Evolutionary conservation across 2,797 vertebrate species (phyloP), one percentile per base, ranked within the genome.

Genomic region (Urosaurus nigricauda): DNA sequence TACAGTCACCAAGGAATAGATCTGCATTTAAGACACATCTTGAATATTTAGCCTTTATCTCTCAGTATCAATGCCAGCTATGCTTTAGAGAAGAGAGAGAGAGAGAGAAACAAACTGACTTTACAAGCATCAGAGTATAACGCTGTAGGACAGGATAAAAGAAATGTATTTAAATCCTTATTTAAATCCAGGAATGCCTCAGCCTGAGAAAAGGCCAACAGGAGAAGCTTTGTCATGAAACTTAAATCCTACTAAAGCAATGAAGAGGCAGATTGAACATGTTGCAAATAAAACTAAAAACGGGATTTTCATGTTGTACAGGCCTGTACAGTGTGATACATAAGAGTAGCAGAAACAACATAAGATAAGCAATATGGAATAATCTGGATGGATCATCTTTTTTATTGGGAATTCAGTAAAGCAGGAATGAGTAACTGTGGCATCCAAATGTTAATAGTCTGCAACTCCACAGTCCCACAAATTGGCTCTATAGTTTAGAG

Each of bases 51-150:
- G 35, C 3, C 1, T 8, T 85, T 87, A 91, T 73, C 47, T 87
- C 87, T 60, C 73, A 40, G 8, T 2, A 87, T 4, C 8, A 32
- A 3, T 90, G 88, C 56, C 89, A 90, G 73, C 63, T 74, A 5
- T 83, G 7, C 87, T 89, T 91, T n/a, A 89, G 56, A 35, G 80
- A 6, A 43, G 43, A 43, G 9, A 75, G 8, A 71, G 2, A 53
- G 0, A 32, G 21, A 21, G 24, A 21, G 63, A 21, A 26, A 13
- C 2, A 32, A 68, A 32, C 29, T 60, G 19, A 24, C 16, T 1
- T 21, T 85, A 83, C 35, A 90, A 40, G 73, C 73, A n/a, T 47
- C 51, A 88, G 85, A 84, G n/a, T 63, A 82, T 60, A 70, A 35
- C 37, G 51, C 77, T 87, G 51, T 74, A 92, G 75, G 0, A 68